Base-by-base conservation (phyloP, 2,888 invertebrate species). In the Idaea straminata region DNA sequence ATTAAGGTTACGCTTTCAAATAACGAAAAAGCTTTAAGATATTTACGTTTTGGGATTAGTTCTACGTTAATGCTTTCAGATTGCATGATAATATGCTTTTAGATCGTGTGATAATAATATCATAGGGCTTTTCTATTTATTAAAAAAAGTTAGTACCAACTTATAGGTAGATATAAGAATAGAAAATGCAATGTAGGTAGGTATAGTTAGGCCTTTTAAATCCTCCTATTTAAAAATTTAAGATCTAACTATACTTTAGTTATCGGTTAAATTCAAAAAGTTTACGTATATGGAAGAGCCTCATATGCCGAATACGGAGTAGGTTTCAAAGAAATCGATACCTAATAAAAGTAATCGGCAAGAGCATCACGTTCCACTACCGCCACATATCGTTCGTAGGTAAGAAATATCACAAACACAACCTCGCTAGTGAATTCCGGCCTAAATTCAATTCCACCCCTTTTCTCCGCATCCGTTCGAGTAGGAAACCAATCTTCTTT, bases 381-480 rank as follows among this genome's bases (percentile, higher is more conserved):
- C 79, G 77, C 80, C 80, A 82, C 82, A 59, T 59, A 59, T 59
- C 59, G 59, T 59, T 79, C 71, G 72, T 81, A 85, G 83, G 85
- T 85, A 86, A 87, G 85, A 87, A 87, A 87, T 89, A 88, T 87
- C 85, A 84, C 86, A 84, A 86, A 85, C 83, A 86, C 85, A 83
- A 83, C 82, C 81, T 77, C 83, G 80, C 81, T 83, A 88, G 86
- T 85, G 81, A 84, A 87, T 86, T 85, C 83, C 83, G 85, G 88
- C 89, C 89, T 88, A 89, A 91, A 91, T 91, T 89, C 89, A 89
- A 90, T 91, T 90, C 85, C 88, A 87, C 88, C 89, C 89, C 86
- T 86, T 87, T 87, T 82, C 85, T 83, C 84, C 81, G 82, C 80
- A 74, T 83, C 84, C 86, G 83, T 82, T 84, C 86, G 83, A 83